Percentiles rank a stretch among this genome's conserved stretches.
Conservation (phyloP, 2,888 invertebrate species). For the Sycophila texana region DNA sequence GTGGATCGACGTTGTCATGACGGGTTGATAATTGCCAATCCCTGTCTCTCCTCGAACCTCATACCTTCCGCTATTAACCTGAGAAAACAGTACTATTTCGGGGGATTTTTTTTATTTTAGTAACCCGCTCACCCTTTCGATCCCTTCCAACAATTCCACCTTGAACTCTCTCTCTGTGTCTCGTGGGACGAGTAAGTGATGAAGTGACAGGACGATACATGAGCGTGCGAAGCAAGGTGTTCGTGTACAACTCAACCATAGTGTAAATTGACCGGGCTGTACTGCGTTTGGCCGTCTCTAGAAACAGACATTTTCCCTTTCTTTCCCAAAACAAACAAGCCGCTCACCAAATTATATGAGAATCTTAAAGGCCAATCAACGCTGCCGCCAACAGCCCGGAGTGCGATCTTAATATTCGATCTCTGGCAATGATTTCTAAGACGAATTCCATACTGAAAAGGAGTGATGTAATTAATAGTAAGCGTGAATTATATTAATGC, state of each 20-base stretch:
- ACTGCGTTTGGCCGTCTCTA: constrained; percentile 61
- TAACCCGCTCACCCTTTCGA: constrained; percentile 57
- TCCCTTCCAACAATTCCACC: constrained; percentile 39
- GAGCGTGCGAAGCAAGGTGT: constrained; percentile 62
- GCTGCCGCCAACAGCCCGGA: constrained; percentile 56
- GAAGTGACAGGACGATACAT: constrained; percentile 58
- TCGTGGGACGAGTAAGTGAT: constrained; percentile 32
- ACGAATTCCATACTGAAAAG: constrained; percentile 69
- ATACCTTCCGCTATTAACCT: constrained; percentile 48
- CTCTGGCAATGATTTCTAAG: constrained; percentile 61
- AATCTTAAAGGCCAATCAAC: constrained; percentile 54
- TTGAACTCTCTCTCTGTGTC: constrained; percentile 41
- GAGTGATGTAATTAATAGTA: constrained; percentile 70
- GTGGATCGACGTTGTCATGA: constrained; percentile 7
- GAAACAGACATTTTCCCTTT: constrained; percentile 62
- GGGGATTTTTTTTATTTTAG: constrained; percentile 38
- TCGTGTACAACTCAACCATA: constrained; percentile 54
- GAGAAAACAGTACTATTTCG: constrained; percentile 57
- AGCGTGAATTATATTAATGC: constrained; percentile 51
- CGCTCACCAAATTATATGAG: constrained; percentile 58
- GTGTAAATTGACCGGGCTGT: constrained; percentile 56
- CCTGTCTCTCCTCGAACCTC: constrained; percentile 26
- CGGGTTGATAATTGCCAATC: constrained; percentile 9
- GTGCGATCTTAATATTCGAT: constrained; percentile 49
- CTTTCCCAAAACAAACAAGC: constrained; percentile 57